These are phyloP conservation scores for Apteryx mantelli DNA, from an alignment of 2,113 vertebrate species.

Conservation along the genomic window DNA sequence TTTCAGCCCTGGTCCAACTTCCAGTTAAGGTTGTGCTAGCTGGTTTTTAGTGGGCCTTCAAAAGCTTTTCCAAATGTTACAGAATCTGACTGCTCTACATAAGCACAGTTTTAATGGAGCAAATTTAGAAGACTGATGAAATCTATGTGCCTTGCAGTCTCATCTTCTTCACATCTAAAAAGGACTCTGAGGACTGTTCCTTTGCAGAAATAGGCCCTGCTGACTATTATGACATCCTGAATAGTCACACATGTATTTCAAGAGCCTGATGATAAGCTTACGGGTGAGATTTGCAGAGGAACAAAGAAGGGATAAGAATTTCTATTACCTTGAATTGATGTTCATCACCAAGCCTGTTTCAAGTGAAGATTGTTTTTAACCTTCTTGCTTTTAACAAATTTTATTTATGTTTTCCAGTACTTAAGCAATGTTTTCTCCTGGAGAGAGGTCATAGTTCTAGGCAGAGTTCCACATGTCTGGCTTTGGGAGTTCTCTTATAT, in stretches of 20 bases:
- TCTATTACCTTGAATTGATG: neutral
- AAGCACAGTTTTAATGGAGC: neutral
- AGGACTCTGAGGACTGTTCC: neutral
- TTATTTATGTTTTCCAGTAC: neutral
- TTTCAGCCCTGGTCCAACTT: rapidly evolving
- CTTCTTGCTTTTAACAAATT: neutral
- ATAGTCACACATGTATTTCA: neutral
- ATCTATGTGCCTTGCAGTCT: neutral
- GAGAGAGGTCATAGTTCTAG: neutral
- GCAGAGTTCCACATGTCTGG: neutral
- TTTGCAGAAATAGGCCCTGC: neutral
- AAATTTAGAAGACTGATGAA: neutral
- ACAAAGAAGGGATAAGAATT: neutral
- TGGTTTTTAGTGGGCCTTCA: neutral
- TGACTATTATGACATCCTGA: neutral
- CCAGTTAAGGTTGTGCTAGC: neutral
- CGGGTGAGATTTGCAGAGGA: neutral
- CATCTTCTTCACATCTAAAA: neutral
- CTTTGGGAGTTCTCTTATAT: neutral
- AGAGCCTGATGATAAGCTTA: neutral
- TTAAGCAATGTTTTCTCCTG: neutral
- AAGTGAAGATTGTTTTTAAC: neutral
- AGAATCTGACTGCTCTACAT: neutral
- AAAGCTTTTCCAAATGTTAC: neutral
- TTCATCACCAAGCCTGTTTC: neutral